Evolutionary conservation across 1,140 invertebrate species (phyloP).

Genomic region (Drosophila funebris): DNA sequence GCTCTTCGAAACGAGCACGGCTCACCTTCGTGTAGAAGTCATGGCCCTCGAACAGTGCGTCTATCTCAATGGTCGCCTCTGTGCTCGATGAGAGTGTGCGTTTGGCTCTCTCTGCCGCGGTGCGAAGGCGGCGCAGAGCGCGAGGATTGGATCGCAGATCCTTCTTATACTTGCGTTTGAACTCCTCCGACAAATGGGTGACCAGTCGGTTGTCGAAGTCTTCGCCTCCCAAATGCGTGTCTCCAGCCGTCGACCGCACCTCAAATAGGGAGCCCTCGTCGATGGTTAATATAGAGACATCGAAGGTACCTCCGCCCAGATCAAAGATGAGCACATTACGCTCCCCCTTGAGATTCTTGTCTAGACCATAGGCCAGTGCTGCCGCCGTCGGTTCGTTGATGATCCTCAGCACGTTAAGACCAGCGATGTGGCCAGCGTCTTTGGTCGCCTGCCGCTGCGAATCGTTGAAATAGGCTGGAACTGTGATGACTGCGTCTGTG

Average conservation of each 20-base stretch:
- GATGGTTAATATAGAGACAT: constrained; percentile 94
- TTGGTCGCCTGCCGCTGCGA: constrained; percentile 88
- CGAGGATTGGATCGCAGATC: constrained; percentile 90
- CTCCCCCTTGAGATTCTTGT: constrained; percentile 91
- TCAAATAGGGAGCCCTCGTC: constrained; percentile 92
- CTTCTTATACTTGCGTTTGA: constrained; percentile 93
- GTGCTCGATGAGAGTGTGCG: constrained; percentile 88
- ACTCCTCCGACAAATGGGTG: constrained; percentile 90
- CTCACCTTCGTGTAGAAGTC: constrained; percentile 95
- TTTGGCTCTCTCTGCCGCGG: constrained; percentile 90
- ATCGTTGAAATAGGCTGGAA: constrained; percentile 88
- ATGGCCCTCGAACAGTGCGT: constrained; percentile 89
- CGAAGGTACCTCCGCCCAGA: constrained; percentile 90
- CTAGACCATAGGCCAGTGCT: constrained; percentile 90
- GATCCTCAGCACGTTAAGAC: constrained; percentile 88
- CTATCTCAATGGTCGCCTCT: constrained; percentile 89
- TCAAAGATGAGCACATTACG: constrained; percentile 90
- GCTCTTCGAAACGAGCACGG: constrained; percentile 93
- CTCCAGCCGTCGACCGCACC: constrained; percentile 91
- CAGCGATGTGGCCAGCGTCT: constrained; percentile 88
- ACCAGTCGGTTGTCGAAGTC: constrained; percentile 93
- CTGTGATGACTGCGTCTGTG: constrained; percentile 87
- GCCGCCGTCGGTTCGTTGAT: constrained; percentile 91
- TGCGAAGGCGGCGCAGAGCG: constrained; percentile 90
- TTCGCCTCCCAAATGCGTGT: constrained; percentile 90